Conservation (phyloP, 1,140 invertebrate species). For the Caenorhabditis briggsae region DNA sequence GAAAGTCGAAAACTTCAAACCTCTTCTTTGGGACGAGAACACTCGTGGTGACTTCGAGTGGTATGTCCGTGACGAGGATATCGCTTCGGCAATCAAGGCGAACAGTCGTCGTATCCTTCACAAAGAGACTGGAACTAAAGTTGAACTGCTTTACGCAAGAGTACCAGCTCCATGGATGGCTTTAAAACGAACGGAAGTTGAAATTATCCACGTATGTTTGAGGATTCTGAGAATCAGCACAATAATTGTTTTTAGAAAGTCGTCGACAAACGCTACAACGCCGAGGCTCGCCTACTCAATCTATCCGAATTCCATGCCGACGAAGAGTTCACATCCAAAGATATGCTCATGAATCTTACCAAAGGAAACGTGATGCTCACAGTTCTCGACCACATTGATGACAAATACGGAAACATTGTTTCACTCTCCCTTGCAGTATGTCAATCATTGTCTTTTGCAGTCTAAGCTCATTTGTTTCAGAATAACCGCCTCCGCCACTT, state of each 20-base stretch:
- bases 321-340: conserved; percentile 42
- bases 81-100: neutral
- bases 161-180: conserved; percentile 36
- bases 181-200: conserved; percentile 5
- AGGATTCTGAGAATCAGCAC: neutral
- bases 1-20: conserved; percentile 42
- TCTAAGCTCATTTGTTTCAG: neutral
- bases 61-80: conserved; percentile 39
- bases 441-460: neutral
- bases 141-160: neutral
- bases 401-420: conserved; percentile 43
- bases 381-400: conserved; percentile 37
- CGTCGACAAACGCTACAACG: conserved; percentile 31
- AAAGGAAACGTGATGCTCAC: conserved; percentile 49
- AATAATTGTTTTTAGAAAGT: neutral
- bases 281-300: neutral
- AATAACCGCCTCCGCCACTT: conserved; percentile 28
- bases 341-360: conserved; percentile 30
- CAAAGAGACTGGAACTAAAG: conserved; percentile 9
- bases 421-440: neutral
- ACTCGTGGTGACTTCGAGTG: conserved; percentile 27
- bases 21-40: conserved; percentile 24
- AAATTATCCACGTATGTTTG: conserved; percentile 27
- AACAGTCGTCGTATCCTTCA: conserved; percentile 21
- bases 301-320: conserved; percentile 10